Percentiles rank a stretch among this genome's conserved stretches.
These are phyloP conservation scores for Ciconia nigra DNA, from an alignment of 2,797 vertebrate species.

Conservation along the genomic window DNA sequence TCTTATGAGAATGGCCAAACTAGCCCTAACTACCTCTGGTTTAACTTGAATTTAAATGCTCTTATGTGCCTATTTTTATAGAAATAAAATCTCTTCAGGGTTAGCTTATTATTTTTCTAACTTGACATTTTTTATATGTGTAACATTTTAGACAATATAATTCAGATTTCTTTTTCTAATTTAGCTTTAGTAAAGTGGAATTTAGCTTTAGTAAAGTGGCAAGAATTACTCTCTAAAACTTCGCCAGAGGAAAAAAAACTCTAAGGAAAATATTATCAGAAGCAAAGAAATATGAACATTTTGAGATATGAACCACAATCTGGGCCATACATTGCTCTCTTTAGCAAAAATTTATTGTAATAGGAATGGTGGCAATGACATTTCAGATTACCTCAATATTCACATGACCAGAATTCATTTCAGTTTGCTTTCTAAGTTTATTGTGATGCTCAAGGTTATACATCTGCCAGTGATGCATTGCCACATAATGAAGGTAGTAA, in stretches of 20 bases:
- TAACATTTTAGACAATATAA: neutral
- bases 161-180: slow-evolving; percentile 1
- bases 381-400: neutral
- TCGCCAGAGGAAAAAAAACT: neutral
- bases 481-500: neutral
- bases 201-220: neutral
- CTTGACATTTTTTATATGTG: neutral
- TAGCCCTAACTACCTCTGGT: neutral
- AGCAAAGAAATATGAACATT: neutral
- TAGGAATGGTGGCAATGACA: neutral
- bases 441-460: neutral
- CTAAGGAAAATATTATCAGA: neutral
- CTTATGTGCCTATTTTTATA: neutral
- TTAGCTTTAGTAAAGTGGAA: neutral
- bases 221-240: neutral
- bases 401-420: neutral
- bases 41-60: slow-evolving; percentile 19
- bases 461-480: neutral
- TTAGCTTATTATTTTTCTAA: slow-evolving; percentile 1
- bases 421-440: neutral
- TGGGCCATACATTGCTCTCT: neutral
- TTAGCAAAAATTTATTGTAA: neutral
- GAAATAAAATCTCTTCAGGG: neutral
- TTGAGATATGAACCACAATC: neutral
- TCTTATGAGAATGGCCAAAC: neutral